Conservation (phyloP, 2,888 invertebrate species). For the Orthosia gracilis region DNA sequence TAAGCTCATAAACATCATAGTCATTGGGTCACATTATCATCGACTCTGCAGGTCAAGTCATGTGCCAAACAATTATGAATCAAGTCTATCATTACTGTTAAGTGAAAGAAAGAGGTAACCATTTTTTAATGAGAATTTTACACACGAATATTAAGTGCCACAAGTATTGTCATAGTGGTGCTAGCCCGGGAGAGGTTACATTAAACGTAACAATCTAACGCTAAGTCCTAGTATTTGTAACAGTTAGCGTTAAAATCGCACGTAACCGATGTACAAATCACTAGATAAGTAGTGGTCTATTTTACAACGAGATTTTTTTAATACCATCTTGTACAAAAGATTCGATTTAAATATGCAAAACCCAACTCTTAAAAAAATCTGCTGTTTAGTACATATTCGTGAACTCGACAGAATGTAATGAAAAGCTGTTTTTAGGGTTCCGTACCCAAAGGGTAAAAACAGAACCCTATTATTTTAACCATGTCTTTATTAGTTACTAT, state of each 20-base stretch:
- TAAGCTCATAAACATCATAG: not conserved
- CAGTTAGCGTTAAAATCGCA: slow-evolving; percentile 9
- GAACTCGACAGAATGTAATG: too few relatives aligned
- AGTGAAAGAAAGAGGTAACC: too few relatives aligned
- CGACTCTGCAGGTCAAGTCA: too few relatives aligned
- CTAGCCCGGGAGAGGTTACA: not conserved
- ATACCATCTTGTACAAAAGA: not conserved
- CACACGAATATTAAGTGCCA: too few relatives aligned
- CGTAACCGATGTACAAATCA: slow-evolving; percentile 32
- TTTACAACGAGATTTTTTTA: not conserved
- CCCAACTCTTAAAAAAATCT: not conserved
- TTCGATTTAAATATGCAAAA: not conserved
- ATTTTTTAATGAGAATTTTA: too few relatives aligned
- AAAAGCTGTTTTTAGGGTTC: too few relatives aligned
- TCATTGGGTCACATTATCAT: too few relatives aligned
- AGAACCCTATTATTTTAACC: too few relatives aligned
- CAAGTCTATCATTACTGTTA: too few relatives aligned
- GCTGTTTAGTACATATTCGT: not conserved
- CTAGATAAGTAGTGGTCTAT: not conserved
- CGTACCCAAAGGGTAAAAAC: too few relatives aligned
- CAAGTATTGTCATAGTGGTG: not conserved
- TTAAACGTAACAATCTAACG: slow-evolving; percentile 6
- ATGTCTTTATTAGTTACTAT: too few relatives aligned
- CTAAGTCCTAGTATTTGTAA: slow-evolving; percentile 21
- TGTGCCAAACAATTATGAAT: too few relatives aligned